phyloP scores from a whole-genome alignment of 2,797 vertebrate species.

The Chelidonichthys spinosus region DNA sequence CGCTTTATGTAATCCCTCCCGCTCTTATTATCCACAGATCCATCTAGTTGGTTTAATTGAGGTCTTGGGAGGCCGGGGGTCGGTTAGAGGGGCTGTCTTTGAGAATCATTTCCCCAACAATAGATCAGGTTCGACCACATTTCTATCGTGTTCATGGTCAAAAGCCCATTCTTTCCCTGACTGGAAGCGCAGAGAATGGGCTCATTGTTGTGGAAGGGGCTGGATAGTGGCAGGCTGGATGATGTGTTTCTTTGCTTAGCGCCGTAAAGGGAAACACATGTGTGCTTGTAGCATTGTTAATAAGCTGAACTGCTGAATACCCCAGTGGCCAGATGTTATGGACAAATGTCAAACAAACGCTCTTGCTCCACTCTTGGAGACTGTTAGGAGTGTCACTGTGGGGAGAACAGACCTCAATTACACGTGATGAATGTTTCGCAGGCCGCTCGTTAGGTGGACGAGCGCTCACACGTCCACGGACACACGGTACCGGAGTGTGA shows the following conservation, averaged over 20 bases:
- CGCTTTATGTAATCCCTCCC: slow-evolving; percentile 36
- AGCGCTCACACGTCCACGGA: slow-evolving; percentile 40
- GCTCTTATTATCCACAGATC: slow-evolving; percentile 58
- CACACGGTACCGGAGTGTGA: slow-evolving; percentile 40
- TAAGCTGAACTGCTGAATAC: slow-evolving; percentile 82
- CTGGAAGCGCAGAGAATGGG: slow-evolving; percentile 81
- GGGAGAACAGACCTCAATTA: slow-evolving; percentile 69
- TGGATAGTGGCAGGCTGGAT: slow-evolving; percentile 81
- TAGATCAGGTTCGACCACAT: slow-evolving; percentile 80
- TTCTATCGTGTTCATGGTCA: slow-evolving; percentile 76
- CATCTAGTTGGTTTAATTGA: slow-evolving; percentile 63
- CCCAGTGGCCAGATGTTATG: slow-evolving; percentile 86
- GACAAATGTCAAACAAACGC: slow-evolving; percentile 87
- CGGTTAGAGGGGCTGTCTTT: slow-evolving; percentile 47
- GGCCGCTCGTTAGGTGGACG: slow-evolving; percentile 46
- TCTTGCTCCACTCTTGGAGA: slow-evolving; percentile 77
- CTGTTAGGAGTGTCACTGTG: slow-evolving; percentile 63
- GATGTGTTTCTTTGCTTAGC: slow-evolving; percentile 83
- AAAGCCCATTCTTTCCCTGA: slow-evolving; percentile 77
- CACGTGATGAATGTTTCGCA: slow-evolving; percentile 67
- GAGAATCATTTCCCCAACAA: slow-evolving; percentile 70
- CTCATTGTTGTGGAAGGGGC: slow-evolving; percentile 85
- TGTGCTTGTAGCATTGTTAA: slow-evolving; percentile 85
- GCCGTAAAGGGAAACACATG: slow-evolving; percentile 88
- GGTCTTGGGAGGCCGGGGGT: slow-evolving; percentile 19